Evolutionary conservation across 2,113 vertebrate species (phyloP), one percentile per base, ranked within the genome.

Genomic region (Marmota flaviventris): DNA sequence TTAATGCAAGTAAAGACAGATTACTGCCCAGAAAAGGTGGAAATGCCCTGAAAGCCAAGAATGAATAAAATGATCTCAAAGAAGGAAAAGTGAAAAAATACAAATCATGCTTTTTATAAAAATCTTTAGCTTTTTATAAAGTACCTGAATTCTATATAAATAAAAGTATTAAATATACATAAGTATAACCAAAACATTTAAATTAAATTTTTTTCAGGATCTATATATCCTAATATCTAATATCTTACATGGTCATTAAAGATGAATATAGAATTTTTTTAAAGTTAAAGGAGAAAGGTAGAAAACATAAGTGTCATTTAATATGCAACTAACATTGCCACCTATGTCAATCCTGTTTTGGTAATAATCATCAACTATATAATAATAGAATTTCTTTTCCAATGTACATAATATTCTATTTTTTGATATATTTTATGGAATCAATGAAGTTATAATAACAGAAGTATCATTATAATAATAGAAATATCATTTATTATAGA

Each of bases 91-190:
- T 29, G 2, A 69, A 97, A 3, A 3, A 91, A 78, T 51, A 58
- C 29, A 48, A 81, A 89, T 85, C 5, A 85, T 0, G 17, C 39
- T 76, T 78, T 53, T 29, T 22, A 53, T 85, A 37, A 95, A 90
- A 76, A 86, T 77, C 11, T 34, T 75, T 72, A 76, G n/a, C 1
- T 81, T 72, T 93, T 82, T 87, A 53, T 90, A 63, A 92, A 82
- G 4, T n/a, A 20, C 10, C 39, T 90, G 25, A 82, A 45, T 22
- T 77, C 24, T 39, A 75, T 8, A 45, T 6, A 95, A 29, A 45
- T 51, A 58, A 88, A 88, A 42, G 2, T 51, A 53, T 89, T 70
- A 94, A 63, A 53, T 93, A 39, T 85, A 39, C 0, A 51, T 18
- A 81, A 58, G 10, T 45, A 63, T 69, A 88, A 32, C 65, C 5